Evolutionary conservation across 92 coral and sea anemone species (phyloP).

Genomic region (Epizoanthus rinbou): DNA sequence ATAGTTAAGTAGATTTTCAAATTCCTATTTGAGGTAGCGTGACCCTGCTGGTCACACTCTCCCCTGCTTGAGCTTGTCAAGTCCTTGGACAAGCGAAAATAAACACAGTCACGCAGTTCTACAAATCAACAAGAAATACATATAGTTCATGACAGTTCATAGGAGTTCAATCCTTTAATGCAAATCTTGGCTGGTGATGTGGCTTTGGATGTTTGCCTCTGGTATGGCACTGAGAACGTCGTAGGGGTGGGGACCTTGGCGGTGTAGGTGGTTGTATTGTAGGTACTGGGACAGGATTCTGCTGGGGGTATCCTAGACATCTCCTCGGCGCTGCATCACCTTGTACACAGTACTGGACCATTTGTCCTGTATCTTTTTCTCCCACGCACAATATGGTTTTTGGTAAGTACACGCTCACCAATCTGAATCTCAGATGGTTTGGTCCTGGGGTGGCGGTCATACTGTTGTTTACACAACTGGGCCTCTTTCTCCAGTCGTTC

Average conservation of each 20-base stretch:
- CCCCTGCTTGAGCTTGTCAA: not conserved
- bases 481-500: not conserved
- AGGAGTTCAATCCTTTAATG: not conserved
- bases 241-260: not conserved
- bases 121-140: not conserved
- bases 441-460: not conserved
- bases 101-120: not conserved
- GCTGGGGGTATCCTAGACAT: not conserved
- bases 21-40: too few relatives aligned
- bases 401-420: not conserved
- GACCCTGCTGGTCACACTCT: not conserved
- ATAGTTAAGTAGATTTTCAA: too few relatives aligned
- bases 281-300: not conserved
- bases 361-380: not conserved
- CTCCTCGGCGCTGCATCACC: not conserved
- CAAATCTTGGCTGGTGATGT: not conserved
- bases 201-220: not conserved
- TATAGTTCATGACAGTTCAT: not conserved
- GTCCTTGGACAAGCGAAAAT: not conserved
- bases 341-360: not conserved
- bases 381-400: not conserved
- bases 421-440: not conserved
- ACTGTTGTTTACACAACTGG: not conserved
- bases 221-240: not conserved
- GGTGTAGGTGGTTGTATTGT: not conserved